Evolutionary conservation across 2,888 invertebrate genomes (phyloP).

Genomic region (Tinea trinotella): DNA sequence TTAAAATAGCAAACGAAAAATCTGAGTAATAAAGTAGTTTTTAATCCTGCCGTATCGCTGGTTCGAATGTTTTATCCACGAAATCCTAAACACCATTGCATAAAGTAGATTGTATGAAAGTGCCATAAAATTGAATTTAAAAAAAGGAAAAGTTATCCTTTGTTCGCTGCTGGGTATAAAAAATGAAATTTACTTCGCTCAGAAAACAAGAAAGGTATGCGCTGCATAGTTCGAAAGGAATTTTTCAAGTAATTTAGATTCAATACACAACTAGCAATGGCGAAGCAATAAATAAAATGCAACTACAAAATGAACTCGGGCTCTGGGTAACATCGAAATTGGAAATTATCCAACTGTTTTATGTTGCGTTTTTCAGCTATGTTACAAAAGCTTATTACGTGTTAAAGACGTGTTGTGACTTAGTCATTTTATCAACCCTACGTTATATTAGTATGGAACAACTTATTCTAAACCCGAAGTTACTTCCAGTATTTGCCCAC

Average conservation of each 20-base stretch:
- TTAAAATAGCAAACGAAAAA: too few relatives aligned
- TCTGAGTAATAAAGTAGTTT: background rate
- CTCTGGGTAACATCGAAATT: constrained; percentile 28
- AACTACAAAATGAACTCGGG: constrained; percentile 53
- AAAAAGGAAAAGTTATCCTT: background rate
- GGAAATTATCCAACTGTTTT: constrained; percentile 57
- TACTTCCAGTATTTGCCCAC: too few relatives aligned
- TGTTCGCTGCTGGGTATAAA: background rate
- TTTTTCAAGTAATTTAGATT: constrained; percentile 56
- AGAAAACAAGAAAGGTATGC: constrained; percentile 24
- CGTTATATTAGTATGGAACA: too few relatives aligned
- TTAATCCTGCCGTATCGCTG: background rate
- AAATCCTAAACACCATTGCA: constrained; percentile 3
- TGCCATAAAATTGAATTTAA: background rate
- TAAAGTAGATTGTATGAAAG: constrained; percentile 7
- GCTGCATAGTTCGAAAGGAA: constrained; percentile 32
- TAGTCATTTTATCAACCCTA: background rate
- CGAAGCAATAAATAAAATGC: constrained; percentile 55
- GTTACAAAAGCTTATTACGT: constrained; percentile 1
- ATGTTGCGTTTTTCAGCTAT: constrained; percentile 26
- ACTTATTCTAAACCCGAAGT: too few relatives aligned
- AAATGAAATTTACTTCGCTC: constrained; percentile 5
- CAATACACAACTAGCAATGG: constrained; percentile 51
- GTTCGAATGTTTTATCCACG: background rate
- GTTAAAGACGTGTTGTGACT: background rate